Evolutionary conservation across 2,888 invertebrate genomes (phyloP), one percentile per base, ranked within the genome.

Genomic region (Patella caerulea): DNA sequence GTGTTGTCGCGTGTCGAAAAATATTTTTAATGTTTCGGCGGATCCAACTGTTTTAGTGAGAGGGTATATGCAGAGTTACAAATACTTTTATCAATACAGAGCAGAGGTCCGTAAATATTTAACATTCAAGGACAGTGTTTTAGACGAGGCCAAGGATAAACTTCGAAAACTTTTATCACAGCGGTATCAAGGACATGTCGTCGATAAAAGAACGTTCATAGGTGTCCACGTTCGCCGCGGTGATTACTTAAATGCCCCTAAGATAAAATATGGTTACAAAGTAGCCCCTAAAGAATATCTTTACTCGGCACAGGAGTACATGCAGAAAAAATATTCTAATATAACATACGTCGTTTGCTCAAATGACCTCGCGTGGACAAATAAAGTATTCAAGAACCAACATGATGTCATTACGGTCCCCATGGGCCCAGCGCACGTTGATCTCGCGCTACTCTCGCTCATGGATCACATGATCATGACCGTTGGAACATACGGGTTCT

Each of bases 391-490:
- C 24, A 11, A 12, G 2, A 12, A 19, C 24, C 65, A 65, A 11
- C 19, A 11, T 0, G 65, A 65, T 24, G 65, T 65, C 11, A 65
- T 65, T 3, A 14, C 24, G 12, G 65, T 24, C 11, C 65, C 19
- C 11, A 65, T 65, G 12, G 65, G 65, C 0, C 19, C 4, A 0
- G 65, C 65, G 24, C 11, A 19, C 19, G 19, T 65, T 65, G 65
- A 65, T 65, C 65, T 65, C 24, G 65, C 65, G 19, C 14, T 65
- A 24, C 14, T 65, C 11, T 24, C 65, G 3, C 24, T 65, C 19
- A 65, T 65, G 65, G 24, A 65, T 24, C 65, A 65, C 24, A 65
- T 24, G 24, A 65, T 65, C 65, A 65, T 65, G 19, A 65, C 65
- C 12, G 65, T 65, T 4, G 65, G 65, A 19, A 65, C 65, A 11